Evolutionary conservation across 1,140 invertebrate genomes (phyloP).

Genomic region (Apis florea): DNA sequence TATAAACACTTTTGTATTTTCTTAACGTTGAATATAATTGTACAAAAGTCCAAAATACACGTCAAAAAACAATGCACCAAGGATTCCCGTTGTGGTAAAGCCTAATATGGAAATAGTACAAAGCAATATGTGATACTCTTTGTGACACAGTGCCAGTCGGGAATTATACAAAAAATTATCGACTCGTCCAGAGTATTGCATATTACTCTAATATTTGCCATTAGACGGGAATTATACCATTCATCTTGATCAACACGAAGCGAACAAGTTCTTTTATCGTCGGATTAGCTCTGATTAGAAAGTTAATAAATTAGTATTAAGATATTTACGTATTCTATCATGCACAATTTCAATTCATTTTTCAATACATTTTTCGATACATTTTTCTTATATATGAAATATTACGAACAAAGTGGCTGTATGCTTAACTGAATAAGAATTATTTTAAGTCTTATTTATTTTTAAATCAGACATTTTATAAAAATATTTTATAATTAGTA

Average conservation of each 20-base stretch:
- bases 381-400: constrained; percentile 13
- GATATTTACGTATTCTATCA: constrained; percentile 5
- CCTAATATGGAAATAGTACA: constrained; percentile 53
- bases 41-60: constrained; percentile 60
- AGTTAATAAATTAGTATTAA: constrained; percentile 1
- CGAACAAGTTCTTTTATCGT: constrained; percentile 37
- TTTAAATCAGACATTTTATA: constrained; percentile 22
- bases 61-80: constrained; percentile 38
- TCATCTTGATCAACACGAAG: constrained; percentile 21
- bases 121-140: constrained; percentile 60
- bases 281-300: constrained; percentile 37
- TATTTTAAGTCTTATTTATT: constrained; percentile 30
- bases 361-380: constrained; percentile 13
- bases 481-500: constrained; percentile 26
- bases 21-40: constrained; percentile 55
- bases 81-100: constrained; percentile 30
- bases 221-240: constrained; percentile 24
- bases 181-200: constrained; percentile 43
- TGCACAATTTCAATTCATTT: constrained; percentile 5
- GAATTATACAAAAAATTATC: constrained; percentile 13
- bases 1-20: constrained; percentile 63
- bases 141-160: background rate
- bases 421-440: constrained; percentile 18
- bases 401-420: constrained; percentile 33
- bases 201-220: constrained; percentile 49